phyloP scores from a whole-genome alignment of 2,113 vertebrate genomes.

The Cryptomyrus ogoouensis region DNA sequence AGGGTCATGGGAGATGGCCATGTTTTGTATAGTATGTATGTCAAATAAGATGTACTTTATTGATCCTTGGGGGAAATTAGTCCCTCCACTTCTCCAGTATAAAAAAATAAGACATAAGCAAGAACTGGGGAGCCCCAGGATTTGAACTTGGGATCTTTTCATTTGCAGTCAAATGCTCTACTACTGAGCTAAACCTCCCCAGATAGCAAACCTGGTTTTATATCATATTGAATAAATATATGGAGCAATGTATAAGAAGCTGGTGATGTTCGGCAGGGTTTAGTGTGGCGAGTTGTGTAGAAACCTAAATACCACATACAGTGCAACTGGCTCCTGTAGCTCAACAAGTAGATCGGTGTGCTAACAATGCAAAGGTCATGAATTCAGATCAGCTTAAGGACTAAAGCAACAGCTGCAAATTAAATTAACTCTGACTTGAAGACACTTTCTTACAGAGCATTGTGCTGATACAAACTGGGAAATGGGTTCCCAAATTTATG shows the following conservation, averaged over 20 bases:
- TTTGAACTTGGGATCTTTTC: slow-evolving; percentile 61
- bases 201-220: neutral
- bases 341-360: neutral
- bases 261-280: neutral
- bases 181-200: slow-evolving; percentile 62
- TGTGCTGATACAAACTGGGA: neutral
- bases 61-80: neutral
- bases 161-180: slow-evolving; percentile 66
- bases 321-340: neutral
- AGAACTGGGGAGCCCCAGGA: slow-evolving; percentile 13
- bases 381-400: neutral
- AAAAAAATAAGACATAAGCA: neutral
- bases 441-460: neutral
- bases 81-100: neutral
- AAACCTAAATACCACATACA: neutral
- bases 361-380: neutral
- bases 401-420: neutral
- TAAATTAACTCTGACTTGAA: neutral
- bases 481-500: neutral
- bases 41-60: neutral
- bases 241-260: neutral
- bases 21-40: neutral
- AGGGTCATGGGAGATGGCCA: neutral
- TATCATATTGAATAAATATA: neutral
- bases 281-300: neutral